Base-by-base conservation (phyloP, 2,888 invertebrate species). In the Agonopterix alstromeriana region DNA sequence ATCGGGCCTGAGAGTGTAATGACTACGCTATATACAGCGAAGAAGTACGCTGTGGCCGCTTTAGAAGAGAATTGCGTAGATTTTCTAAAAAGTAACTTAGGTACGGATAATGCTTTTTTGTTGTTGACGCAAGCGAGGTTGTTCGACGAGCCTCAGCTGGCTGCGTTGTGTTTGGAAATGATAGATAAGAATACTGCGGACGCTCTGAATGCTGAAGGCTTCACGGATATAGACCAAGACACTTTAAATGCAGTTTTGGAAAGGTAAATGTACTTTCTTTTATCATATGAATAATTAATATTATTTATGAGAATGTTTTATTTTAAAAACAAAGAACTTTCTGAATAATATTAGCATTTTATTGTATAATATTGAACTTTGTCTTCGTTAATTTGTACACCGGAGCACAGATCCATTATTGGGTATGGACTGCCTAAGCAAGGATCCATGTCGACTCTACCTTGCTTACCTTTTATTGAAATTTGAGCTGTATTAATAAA, bases 1-100 rank as follows among this genome's bases (percentile, higher is more conserved):
- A 95, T 96, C 61, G 95, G 94, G 8, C 94, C 95, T 0, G 95
- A 96, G 68, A 94, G 94, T 67, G 96, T 96, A 1, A 95, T 96
- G 95, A 94, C 95, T 1, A 95, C 95, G 0, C 74, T 96, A 46
- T 96, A 96, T 63, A 94, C 95, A 0, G 96, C 96, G 5, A 96
- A 96, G 66, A 96, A 96, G 63, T 96, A 96, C 82, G 95, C 95
- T 1, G 94, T 96, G 0, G 94, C 95, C 0, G 94, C 95, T 2
- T 77, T 96, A 53, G 96, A 96, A 65, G 92, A 93, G 61, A 94
- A 94, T 51, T 96, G 96, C 81, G 95, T 96, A 0, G 94, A 95
- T 65, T 95, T 95, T 73, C 70, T 92, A 10, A 90, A 93, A 58
- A 91, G 90, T 54, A 95, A 95, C 72, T 85, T 96, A 53, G 93